A percentile compares a stretch with the other conserved stretches of the same genome.
phyloP scores from a whole-genome alignment of 2,888 invertebrate genomes.

The Drosophila birchii region DNA sequence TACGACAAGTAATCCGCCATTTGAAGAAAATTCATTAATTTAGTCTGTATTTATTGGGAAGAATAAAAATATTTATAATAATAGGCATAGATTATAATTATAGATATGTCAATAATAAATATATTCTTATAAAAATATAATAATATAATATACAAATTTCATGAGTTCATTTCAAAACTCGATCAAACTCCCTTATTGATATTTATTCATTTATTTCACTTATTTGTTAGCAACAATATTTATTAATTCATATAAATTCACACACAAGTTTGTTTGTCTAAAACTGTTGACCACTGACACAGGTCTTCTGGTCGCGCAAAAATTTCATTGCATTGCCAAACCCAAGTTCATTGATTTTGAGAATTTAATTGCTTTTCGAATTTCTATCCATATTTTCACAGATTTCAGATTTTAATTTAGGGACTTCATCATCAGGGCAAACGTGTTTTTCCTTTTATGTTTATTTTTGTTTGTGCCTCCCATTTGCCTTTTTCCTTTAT shows the following conservation, averaged over 20 bases:
- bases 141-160: too few relatives aligned
- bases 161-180: too few relatives aligned
- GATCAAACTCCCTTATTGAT: background rate
- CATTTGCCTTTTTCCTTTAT: conserved; percentile 5
- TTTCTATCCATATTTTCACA: conserved; percentile 6
- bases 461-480: conserved; percentile 32
- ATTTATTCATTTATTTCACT: background rate
- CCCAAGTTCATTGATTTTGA: conserved; percentile 19
- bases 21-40: too few relatives aligned
- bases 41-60: too few relatives aligned
- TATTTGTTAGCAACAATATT: background rate
- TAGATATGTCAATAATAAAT: too few relatives aligned
- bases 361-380: conserved; percentile 25
- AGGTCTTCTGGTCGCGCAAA: background rate
- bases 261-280: too few relatives aligned
- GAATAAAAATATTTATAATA: too few relatives aligned
- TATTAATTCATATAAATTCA: background rate
- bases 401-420: conserved; percentile 24
- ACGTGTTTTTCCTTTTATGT: conserved; percentile 41
- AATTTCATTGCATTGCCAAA: background rate
- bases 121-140: too few relatives aligned
- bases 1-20: too few relatives aligned
- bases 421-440: conserved; percentile 27
- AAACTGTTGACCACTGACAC: background rate
- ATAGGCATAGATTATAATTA: too few relatives aligned